Conservation (phyloP, 2,888 invertebrate genomes). For the Caenorhabditis drosophilae region DNA sequence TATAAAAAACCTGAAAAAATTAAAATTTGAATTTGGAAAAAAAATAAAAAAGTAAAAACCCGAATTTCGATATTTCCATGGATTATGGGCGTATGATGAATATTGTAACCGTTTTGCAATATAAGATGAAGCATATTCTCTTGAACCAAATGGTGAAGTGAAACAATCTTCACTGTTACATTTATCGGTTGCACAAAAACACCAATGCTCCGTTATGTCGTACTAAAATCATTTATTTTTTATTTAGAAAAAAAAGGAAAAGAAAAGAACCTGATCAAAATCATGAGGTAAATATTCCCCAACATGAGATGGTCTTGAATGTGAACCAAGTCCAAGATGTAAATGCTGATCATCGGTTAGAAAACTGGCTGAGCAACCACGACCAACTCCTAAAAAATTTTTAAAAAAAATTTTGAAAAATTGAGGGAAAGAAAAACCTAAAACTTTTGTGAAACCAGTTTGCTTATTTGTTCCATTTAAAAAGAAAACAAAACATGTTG, state of each 20-base stretch:
- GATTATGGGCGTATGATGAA: slow-evolving; percentile 39
- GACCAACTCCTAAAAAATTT: slow-evolving; percentile 51
- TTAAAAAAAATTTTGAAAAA: no score
- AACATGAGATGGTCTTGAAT: slow-evolving; percentile 53
- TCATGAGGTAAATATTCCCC: slow-evolving; percentile 58
- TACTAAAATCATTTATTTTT: slow-evolving; percentile 42
- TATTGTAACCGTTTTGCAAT: slow-evolving; percentile 49
- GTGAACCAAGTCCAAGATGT: slow-evolving; percentile 56
- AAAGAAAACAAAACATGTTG: slow-evolving; percentile 60
- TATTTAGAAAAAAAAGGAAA: no score
- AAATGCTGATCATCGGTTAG: slow-evolving; percentile 63
- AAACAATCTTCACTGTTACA: slow-evolving; percentile 55
- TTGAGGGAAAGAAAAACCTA: slow-evolving; percentile 37
- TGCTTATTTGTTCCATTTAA: slow-evolving; percentile 61
- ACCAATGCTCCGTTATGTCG: slow-evolving; percentile 64
- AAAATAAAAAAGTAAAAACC: no score
- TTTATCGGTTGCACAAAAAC: slow-evolving; percentile 62
- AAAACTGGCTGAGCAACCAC: slow-evolving; percentile 60
- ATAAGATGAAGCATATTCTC: slow-evolving; percentile 43
- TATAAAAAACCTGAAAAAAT: no score
- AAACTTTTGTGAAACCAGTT: slow-evolving; percentile 50
- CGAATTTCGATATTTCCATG: slow-evolving; percentile 45
- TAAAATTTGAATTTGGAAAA: no score
- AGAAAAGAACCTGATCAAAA: slow-evolving; percentile 54
- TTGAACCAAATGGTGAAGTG: slow-evolving; percentile 41